Conservation (phyloP, 2,888 invertebrate genomes). For the Campoplex nolae region DNA sequence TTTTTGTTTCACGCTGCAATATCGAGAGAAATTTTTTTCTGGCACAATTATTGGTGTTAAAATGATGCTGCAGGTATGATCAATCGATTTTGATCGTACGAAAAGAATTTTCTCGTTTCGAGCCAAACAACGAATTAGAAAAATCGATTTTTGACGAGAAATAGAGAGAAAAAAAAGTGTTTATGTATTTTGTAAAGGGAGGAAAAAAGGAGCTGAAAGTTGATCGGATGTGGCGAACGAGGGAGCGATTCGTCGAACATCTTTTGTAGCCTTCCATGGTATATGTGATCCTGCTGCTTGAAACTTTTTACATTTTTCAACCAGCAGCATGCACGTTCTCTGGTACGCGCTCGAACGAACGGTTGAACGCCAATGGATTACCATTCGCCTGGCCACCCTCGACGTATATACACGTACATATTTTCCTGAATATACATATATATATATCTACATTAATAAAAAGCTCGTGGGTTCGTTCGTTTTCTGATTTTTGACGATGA, state of each 20-base stretch:
- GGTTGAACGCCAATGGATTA: slow-evolving; percentile 61
- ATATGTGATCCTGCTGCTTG: slow-evolving; percentile 3
- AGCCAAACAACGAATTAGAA: too few species aligned
- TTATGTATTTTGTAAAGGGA: not conserved
- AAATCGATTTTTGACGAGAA: not conserved
- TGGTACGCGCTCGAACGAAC: slow-evolving; percentile 40
- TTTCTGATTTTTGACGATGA: slow-evolving; percentile 61
- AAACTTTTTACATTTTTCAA: slow-evolving; percentile 68
- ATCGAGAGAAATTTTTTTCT: not conserved
- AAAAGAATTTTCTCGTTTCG: not conserved
- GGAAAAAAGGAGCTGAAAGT: not conserved
- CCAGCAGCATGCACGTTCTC: slow-evolving; percentile 4
- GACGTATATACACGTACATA: not conserved
- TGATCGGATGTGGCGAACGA: not conserved
- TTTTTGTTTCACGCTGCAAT: not conserved
- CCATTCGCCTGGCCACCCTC: slow-evolving; percentile 29
- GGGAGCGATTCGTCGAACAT: not conserved
- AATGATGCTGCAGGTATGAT: too few species aligned
- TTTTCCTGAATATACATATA: not conserved
- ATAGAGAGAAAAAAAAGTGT: not conserved
- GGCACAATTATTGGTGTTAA: too few species aligned
- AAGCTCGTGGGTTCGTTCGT: slow-evolving; percentile 32
- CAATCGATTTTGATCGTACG: too few species aligned
- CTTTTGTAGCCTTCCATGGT: not conserved
- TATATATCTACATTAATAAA: not conserved